A percentile compares a stretch with the other conserved stretches of the same genome.
Evolutionary conservation across 2,797 vertebrate species (phyloP).

Genomic region (Agapornis canus): DNA sequence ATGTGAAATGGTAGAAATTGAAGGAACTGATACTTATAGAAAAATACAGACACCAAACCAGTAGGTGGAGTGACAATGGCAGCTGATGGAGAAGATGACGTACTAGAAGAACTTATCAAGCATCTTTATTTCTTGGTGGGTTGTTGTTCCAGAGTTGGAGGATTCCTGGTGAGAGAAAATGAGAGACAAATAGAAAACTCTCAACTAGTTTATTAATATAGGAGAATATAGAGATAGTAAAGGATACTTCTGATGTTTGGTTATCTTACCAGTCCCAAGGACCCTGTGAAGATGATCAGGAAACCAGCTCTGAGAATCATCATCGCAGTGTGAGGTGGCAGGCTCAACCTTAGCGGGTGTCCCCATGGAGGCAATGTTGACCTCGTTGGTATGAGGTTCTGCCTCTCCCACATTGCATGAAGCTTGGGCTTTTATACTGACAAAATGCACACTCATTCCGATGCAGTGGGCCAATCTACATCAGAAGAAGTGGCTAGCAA

Average conservation of each 20-base stretch:
- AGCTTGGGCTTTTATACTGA: neutral
- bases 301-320: neutral
- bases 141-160: neutral
- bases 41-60: neutral
- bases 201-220: neutral
- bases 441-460: neutral
- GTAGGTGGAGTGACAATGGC: neutral
- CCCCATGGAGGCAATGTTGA: neutral
- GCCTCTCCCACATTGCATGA: no score
- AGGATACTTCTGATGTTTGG: neutral
- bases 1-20: neutral
- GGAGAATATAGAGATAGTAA: neutral
- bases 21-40: neutral
- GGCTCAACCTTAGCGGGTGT: neutral
- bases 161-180: neutral
- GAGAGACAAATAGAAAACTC: neutral
- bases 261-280: neutral
- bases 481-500: neutral
- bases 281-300: neutral
- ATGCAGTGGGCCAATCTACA: neutral
- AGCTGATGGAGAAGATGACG: neutral
- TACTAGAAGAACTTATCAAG: neutral
- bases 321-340: neutral
- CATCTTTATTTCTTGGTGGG: neutral
- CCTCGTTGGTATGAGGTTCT: neutral